Conservation (phyloP, 2,797 vertebrate genomes). For the Scomberomorus guttatus region DNA sequence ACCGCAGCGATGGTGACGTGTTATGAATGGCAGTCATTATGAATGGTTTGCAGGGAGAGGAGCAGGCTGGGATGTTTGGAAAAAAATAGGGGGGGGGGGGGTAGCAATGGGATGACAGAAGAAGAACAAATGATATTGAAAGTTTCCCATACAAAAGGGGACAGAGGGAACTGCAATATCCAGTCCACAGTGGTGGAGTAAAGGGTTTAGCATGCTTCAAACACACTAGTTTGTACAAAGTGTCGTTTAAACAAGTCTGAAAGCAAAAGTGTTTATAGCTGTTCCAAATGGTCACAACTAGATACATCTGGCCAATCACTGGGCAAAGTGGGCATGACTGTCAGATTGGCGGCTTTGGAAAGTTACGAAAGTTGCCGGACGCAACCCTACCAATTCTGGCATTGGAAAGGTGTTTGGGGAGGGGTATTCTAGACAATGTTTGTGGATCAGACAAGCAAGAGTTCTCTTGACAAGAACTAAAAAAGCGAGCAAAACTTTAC, state of each 20-base stretch:
- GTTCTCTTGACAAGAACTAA: no score
- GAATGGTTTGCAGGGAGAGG: slow-evolving; percentile 53
- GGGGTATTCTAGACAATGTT: no score
- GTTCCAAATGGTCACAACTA: no score
- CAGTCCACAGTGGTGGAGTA: background rate
- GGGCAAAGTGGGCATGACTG: no score
- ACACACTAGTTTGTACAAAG: background rate
- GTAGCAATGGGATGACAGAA: slow-evolving; percentile 20
- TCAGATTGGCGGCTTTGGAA: background rate
- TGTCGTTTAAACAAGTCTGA: background rate
- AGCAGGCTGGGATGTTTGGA: slow-evolving; percentile 37
- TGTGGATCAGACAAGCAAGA: no score
- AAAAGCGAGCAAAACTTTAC: background rate
- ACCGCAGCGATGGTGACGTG: slow-evolving; percentile 68
- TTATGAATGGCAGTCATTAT: slow-evolving; percentile 74
- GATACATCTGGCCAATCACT: no score
- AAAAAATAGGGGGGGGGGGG: slow-evolving; percentile 4
- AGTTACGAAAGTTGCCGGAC: background rate
- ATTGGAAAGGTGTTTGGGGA: no score
- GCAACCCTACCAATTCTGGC: background rate
- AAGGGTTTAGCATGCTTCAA: background rate
- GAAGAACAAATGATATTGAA: slow-evolving; percentile 35
- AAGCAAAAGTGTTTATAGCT: background rate
- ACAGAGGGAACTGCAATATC: background rate
- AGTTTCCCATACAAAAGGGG: background rate